A percentile compares a stretch with the other conserved stretches of the same genome.
Evolutionary conservation across 2,113 vertebrate genomes (phyloP).

Genomic region (Bombycilla garrulus): DNA sequence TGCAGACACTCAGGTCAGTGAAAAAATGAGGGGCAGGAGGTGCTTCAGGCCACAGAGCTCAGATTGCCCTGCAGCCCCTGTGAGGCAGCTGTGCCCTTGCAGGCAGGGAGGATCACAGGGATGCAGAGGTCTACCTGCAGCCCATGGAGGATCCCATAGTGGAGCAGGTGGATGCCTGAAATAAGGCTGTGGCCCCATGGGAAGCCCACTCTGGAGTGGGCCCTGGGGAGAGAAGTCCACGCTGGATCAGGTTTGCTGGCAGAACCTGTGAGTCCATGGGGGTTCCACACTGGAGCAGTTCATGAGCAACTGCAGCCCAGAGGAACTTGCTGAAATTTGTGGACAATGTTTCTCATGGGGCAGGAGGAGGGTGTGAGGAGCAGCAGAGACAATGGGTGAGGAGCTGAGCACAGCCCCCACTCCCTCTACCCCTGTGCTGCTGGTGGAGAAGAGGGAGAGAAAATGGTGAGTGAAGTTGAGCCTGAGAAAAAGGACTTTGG

Average conservation of each 20-base stretch:
- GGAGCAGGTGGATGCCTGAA: background rate
- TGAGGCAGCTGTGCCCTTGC: background rate
- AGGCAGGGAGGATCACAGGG: background rate
- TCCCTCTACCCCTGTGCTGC: background rate
- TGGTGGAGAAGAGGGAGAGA: background rate
- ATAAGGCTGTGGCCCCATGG: background rate
- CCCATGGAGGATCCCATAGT: background rate
- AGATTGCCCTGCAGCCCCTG: background rate
- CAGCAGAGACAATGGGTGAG: background rate
- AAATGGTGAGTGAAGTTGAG: background rate
- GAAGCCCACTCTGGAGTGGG: too few relatives aligned
- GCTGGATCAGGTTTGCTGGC: background rate
- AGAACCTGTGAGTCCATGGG: background rate
- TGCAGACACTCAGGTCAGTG: background rate
- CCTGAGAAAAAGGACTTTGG: background rate
- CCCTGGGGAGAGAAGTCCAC: background rate
- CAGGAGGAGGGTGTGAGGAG: background rate
- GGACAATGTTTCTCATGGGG: background rate
- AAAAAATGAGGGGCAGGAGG: background rate
- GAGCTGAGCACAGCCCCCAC: background rate
- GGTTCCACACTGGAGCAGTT: background rate
- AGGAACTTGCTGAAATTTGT: background rate
- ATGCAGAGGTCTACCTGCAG: background rate
- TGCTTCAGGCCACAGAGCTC: fast-evolving
- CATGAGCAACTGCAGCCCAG: fast-evolving